Base-by-base conservation (phyloP, 2,797 vertebrate species). In the Dromococcyx pavoninus region DNA sequence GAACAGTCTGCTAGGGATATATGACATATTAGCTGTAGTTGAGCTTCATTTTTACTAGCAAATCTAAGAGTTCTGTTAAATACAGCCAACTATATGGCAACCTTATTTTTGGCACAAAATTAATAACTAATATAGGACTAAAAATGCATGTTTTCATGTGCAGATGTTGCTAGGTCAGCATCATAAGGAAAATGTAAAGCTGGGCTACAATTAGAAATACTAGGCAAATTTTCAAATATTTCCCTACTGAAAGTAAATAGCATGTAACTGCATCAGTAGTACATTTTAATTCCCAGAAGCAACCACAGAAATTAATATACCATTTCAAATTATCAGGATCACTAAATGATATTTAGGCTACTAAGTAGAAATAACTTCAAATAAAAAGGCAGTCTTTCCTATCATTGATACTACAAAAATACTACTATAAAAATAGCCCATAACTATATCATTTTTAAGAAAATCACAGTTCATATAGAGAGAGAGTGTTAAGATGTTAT, bases 301-400 rank as follows among this genome's bases (percentile, higher is more conserved):
- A 75, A 54, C 13, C 53, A 80, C 37, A 44, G 56, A 88, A 94
- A 92, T 77, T 91, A 74, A 86, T 46, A 88, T 1, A 15, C 21
- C 28, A 23, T 85, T 92, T 95, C 46, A 94, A 60, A 25, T 64
- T 78, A 74, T 16, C 66, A 93, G 54, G 35, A 83, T 81, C 73
- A 84, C 7, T 69, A 56, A 72, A 86, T 77, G 8, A 79, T 62
- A 88, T 66, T 91, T 76, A 57, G 56, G 57, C 56, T 83, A 94
- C 70, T 94, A 91, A 94, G 57, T 13, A 93, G 23, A 28, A 89
- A 70, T 53, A 43, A 88, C 54, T 76, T 92, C 60, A 92, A 91
- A 89, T 44, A 84, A 81, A 91, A 96, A 94, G 5, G 25, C 24
- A 70, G 39, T 22, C 32, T 69, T 86, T 85, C 46, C 76, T 85